phyloP scores from a whole-genome alignment of 2,113 vertebrate species.

The Plestiodon gilberti region DNA sequence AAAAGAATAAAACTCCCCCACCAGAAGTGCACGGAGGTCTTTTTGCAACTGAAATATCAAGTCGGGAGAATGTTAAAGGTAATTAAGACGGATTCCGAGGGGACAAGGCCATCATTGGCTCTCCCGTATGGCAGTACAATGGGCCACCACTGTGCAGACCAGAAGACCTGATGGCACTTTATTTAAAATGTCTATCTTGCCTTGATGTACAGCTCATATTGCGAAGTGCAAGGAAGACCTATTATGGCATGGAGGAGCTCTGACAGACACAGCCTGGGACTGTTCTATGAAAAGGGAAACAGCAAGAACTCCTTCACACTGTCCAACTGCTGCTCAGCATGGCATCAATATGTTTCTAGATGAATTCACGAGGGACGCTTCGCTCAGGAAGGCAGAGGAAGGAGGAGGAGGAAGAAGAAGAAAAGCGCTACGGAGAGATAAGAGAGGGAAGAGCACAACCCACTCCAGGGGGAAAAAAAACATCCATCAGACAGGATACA shows the following conservation, averaged over 20 bases:
- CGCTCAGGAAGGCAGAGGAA: background rate
- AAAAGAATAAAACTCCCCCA: background rate
- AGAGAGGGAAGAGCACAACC: background rate
- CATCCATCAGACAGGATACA: constrained; percentile 6
- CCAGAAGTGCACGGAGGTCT: constrained; percentile 17
- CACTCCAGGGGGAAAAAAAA: background rate
- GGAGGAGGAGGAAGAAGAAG: background rate
- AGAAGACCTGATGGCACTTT: constrained; percentile 55
- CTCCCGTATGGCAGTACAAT: constrained; percentile 55
- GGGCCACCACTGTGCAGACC: constrained; percentile 39
- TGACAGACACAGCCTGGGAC: constrained; percentile 61
- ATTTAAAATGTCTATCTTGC: constrained; percentile 38
- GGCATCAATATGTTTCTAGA: constrained; percentile 45
- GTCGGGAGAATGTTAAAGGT: constrained; percentile 35
- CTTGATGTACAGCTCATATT: constrained; percentile 48
- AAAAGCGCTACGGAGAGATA: background rate
- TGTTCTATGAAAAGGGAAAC: constrained; percentile 36
- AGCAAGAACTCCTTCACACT: constrained; percentile 45
- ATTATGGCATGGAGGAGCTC: background rate
- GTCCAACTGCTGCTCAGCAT: constrained; percentile 45
- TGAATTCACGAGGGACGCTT: constrained; percentile 4
- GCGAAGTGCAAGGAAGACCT: constrained; percentile 44
- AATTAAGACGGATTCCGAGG: constrained; percentile 45
- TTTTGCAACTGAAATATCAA: constrained; percentile 60
- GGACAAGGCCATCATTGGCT: constrained; percentile 40